Conservation (phyloP, 2,888 invertebrate species). For the Conomelus anceps region DNA sequence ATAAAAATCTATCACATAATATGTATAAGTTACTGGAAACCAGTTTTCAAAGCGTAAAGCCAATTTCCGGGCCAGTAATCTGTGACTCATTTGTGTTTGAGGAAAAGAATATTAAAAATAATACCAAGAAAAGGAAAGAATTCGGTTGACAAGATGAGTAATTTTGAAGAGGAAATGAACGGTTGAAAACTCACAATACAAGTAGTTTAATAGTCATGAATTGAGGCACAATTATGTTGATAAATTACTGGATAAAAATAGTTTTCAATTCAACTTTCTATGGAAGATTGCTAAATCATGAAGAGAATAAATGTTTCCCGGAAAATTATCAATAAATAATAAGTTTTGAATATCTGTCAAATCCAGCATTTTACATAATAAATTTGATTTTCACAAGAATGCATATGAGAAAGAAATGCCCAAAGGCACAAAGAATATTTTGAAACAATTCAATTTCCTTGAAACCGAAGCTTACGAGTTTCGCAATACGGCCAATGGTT, state of each 20-base stretch:
- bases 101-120: not conserved
- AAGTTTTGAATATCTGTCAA: no score
- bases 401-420: no score
- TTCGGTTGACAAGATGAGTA: not conserved
- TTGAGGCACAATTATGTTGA: not conserved
- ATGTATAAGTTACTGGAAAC: not conserved
- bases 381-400: no score
- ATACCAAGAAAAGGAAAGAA: not conserved
- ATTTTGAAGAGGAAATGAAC: not conserved
- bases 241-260: not conserved
- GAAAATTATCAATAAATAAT: not conserved
- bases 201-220: not conserved
- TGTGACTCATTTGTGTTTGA: not conserved
- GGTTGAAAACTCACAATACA: no score
- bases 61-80: not conserved
- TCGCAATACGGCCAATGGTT: no score
- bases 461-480: no score
- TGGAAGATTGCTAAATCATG: not conserved
- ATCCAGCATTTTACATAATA: no score
- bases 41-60: not conserved
- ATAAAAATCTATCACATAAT: not conserved
- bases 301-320: not conserved
- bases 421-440: no score
- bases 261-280: not conserved
- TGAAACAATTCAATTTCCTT: no score